These are phyloP conservation scores for Cryptosula pallasiana DNA, from an alignment of 2,888 invertebrate genomes.

Conservation along the genomic window DNA sequence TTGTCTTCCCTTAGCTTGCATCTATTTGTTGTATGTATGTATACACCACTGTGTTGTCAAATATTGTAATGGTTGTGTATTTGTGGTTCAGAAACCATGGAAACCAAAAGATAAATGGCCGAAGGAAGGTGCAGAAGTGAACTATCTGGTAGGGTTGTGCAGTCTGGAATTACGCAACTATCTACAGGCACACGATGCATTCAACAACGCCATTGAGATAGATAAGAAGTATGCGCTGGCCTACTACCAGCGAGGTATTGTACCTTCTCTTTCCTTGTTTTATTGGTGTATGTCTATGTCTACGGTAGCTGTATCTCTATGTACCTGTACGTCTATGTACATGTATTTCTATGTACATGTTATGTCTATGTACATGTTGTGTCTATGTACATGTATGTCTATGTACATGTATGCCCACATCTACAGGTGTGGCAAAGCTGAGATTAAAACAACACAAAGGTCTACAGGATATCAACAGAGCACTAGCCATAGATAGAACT, in stretches of 20 bases:
- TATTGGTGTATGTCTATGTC: conserved; percentile 25
- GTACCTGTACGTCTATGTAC: no score
- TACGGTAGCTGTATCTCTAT: not conserved
- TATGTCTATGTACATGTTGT: no score
- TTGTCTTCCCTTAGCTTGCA: not conserved
- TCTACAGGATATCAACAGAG: conserved; percentile 52
- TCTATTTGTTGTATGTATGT: not conserved
- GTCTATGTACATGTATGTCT: no score
- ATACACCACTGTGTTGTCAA: no score
- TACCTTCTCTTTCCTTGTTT: conserved; percentile 7
- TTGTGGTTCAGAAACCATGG: conserved; percentile 36
- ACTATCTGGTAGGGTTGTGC: conserved; percentile 49
- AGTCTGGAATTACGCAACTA: conserved; percentile 45
- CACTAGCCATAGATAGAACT: conserved; percentile 48
- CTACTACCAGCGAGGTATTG: conserved; percentile 45
- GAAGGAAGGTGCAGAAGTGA: conserved; percentile 45
- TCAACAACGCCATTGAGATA: conserved; percentile 48
- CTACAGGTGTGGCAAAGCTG: conserved; percentile 36
- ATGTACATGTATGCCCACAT: not conserved
- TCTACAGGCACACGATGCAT: conserved; percentile 43
- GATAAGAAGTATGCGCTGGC: conserved; percentile 49
- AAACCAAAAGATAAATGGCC: conserved; percentile 37
- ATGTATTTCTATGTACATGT: no score
- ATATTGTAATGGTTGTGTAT: no score
- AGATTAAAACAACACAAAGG: conserved; percentile 46